phyloP scores from a whole-genome alignment of 2,797 vertebrate genomes.

The Anguilla obscura region DNA sequence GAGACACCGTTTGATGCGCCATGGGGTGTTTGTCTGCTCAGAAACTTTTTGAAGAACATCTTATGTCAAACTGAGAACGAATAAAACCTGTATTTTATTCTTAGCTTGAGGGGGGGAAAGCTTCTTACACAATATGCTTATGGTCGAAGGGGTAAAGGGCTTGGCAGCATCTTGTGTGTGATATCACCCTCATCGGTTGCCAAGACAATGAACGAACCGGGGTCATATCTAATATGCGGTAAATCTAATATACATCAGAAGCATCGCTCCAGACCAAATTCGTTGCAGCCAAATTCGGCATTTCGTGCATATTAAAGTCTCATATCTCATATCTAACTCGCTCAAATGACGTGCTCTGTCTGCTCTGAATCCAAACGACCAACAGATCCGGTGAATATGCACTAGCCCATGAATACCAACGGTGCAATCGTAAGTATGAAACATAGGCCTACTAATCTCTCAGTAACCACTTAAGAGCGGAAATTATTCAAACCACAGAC shows the following conservation, averaged over 20 bases:
- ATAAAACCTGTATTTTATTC: neutral
- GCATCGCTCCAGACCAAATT: constrained; percentile 4
- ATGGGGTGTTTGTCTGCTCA: neutral
- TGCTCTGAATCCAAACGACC: neutral
- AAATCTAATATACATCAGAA: constrained; percentile 11
- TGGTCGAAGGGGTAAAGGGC: neutral
- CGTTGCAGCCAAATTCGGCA: neutral
- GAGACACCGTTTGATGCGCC: neutral
- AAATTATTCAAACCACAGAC: neutral
- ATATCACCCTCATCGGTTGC: neutral
- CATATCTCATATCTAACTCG: neutral
- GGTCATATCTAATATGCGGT: neutral
- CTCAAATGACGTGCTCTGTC: neutral
- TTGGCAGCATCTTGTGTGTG: neutral
- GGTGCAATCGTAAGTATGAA: neutral
- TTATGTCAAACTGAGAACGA: neutral
- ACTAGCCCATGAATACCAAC: neutral
- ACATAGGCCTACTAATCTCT: neutral
- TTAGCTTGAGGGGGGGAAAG: neutral
- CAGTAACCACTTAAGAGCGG: neutral
- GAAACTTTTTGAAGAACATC: neutral
- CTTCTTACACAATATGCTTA: neutral
- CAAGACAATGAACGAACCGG: neutral
- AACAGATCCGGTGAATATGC: neutral
- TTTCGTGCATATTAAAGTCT: neutral